Evolutionary conservation across 2,113 vertebrate species (phyloP).

Genomic region (Struthidea cinerea): DNA sequence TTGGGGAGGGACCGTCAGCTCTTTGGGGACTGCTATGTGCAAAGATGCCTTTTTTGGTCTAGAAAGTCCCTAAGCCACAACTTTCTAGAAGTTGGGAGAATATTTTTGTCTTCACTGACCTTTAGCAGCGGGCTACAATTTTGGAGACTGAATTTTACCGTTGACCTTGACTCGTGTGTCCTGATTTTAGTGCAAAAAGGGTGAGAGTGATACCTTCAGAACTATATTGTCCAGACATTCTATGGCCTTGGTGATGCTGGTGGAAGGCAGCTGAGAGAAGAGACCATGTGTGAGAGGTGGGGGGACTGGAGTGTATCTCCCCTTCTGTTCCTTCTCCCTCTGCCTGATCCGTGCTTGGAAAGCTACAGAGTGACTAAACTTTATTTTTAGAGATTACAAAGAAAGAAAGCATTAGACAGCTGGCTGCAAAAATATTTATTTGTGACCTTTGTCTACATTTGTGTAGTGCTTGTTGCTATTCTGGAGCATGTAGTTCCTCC

Average conservation of each 20-base stretch:
- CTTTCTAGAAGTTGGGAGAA: background rate
- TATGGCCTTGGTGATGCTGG: background rate
- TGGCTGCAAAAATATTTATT: conserved; percentile 52
- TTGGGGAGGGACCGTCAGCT: background rate
- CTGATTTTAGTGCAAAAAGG: background rate
- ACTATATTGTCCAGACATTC: background rate
- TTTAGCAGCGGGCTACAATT: background rate
- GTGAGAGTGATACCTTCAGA: background rate
- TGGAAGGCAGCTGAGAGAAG: background rate
- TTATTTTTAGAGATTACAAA: conserved; percentile 54
- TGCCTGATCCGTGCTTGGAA: background rate
- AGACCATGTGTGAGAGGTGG: background rate
- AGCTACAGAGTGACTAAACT: conserved; percentile 25
- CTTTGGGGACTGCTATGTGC: background rate
- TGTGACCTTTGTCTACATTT: conserved; percentile 36
- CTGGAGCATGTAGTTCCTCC: background rate
- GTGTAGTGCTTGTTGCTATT: conserved; percentile 8
- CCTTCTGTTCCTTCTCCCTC: background rate
- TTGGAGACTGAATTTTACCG: background rate
- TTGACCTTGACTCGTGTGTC: background rate
- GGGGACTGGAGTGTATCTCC: background rate
- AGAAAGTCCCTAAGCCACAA: background rate
- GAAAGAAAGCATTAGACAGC: conserved; percentile 34
- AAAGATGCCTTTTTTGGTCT: conserved; percentile 17
- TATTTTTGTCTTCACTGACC: conserved; percentile 8